Evolutionary conservation across 2,797 vertebrate species (phyloP).

Genomic region (Macropodus opercularis): DNA sequence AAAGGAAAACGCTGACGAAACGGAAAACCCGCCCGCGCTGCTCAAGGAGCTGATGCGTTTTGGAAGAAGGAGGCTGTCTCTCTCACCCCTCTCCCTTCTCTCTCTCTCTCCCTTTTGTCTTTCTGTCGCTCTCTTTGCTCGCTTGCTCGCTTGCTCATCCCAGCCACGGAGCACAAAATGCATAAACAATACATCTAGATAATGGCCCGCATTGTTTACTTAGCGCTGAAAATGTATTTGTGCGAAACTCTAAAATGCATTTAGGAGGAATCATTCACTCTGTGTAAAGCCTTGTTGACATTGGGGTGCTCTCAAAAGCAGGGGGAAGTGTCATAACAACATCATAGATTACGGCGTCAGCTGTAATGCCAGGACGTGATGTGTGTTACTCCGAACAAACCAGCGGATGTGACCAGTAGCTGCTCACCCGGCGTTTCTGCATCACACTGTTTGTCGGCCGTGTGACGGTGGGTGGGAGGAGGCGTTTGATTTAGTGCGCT

Average conservation of each 20-base stretch:
- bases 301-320: slow-evolving; percentile 65
- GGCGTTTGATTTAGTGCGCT: slow-evolving; percentile 78
- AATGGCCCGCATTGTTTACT: slow-evolving; percentile 81
- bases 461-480: slow-evolving; percentile 68
- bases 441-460: slow-evolving; percentile 71
- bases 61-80: slow-evolving; percentile 53
- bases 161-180: slow-evolving; percentile 63
- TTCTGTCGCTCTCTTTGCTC: slow-evolving; percentile 36
- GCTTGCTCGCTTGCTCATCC: slow-evolving; percentile 58
- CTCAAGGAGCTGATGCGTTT: slow-evolving; percentile 71
- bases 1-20: slow-evolving; percentile 82
- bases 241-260: slow-evolving; percentile 82
- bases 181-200: slow-evolving; percentile 80
- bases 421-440: slow-evolving; percentile 48
- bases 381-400: slow-evolving; percentile 53
- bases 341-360: slow-evolving; percentile 74
- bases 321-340: slow-evolving; percentile 76
- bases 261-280: slow-evolving; percentile 77
- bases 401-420: slow-evolving; percentile 58
- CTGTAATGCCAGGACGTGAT: slow-evolving; percentile 72
- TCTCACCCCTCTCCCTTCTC: slow-evolving; percentile 35
- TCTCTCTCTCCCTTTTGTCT: slow-evolving; percentile 43
- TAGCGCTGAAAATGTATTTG: slow-evolving; percentile 79
- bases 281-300: slow-evolving; percentile 73
- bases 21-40: slow-evolving; percentile 79